Evolutionary conservation across 1,140 invertebrate genomes (phyloP).

Genomic region (Heterodera carotae): DNA sequence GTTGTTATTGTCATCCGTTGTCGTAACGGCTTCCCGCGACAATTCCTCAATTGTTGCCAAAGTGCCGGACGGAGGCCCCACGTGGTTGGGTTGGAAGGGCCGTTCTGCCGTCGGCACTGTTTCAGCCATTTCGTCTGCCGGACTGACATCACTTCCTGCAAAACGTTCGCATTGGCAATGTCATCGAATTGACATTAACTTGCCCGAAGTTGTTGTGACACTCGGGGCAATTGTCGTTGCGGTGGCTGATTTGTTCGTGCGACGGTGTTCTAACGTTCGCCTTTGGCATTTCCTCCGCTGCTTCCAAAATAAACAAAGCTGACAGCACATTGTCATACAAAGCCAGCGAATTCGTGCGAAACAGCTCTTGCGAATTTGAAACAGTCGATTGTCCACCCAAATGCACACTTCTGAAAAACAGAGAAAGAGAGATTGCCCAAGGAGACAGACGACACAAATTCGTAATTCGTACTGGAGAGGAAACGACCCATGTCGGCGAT

Average conservation of each 20-base stretch:
- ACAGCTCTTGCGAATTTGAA: slow-evolving; percentile 47
- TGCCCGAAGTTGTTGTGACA: slow-evolving; percentile 8
- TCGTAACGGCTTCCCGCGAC: slow-evolving; percentile 15
- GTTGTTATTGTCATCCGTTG: slow-evolving; percentile 41
- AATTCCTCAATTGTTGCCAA: slow-evolving; percentile 29
- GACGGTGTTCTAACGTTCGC: not conserved
- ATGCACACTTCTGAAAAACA: slow-evolving; percentile 34
- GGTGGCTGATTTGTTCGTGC: slow-evolving; percentile 26
- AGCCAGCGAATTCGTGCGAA: slow-evolving; percentile 38
- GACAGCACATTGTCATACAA: slow-evolving; percentile 34
- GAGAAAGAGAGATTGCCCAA: not conserved
- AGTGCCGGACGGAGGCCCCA: slow-evolving; percentile 5
- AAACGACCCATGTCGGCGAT: slow-evolving; percentile 69
- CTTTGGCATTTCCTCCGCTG: slow-evolving; percentile 3
- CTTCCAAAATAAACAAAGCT: slow-evolving; percentile 28
- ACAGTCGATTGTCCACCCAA: slow-evolving; percentile 59
- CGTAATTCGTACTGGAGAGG: slow-evolving; percentile 52
- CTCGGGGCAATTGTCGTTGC: slow-evolving; percentile 29
- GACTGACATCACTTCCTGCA: not conserved
- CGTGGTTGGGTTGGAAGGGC: slow-evolving; percentile 12
- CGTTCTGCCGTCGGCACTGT: not conserved
- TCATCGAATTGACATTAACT: slow-evolving; percentile 9
- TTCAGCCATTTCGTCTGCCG: not conserved
- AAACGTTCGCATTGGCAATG: slow-evolving; percentile 28
- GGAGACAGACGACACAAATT: not conserved